phyloP scores from a whole-genome alignment of 2,113 vertebrate species.

The Sylvia atricapilla region DNA sequence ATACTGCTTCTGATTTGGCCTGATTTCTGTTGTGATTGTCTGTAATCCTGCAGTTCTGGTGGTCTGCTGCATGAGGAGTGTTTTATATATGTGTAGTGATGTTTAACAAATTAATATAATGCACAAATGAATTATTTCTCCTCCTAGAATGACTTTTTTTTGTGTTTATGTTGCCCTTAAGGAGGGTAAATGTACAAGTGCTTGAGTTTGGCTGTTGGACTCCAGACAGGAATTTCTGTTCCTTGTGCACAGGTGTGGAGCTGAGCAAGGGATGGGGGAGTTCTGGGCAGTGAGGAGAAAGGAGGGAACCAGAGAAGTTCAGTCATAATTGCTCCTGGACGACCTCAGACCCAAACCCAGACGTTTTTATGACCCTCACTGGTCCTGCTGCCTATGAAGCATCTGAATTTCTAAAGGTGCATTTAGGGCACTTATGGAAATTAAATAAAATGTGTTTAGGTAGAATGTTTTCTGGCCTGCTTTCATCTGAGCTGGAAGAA shows the following conservation, averaged over 20 bases:
- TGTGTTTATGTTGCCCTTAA: background rate
- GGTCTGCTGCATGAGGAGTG: background rate
- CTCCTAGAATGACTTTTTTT: background rate
- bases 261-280: background rate
- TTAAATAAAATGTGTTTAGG: background rate
- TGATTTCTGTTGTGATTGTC: background rate
- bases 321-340: background rate
- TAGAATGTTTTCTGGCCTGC: background rate
- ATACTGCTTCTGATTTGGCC: background rate
- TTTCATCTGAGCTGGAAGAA: background rate
- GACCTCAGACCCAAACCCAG: background rate
- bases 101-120: background rate
- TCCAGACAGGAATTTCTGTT: background rate
- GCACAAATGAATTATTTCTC: background rate
- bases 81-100: rapidly evolving
- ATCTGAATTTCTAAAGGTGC: background rate
- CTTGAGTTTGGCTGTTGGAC: background rate
- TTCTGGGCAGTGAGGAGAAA: background rate
- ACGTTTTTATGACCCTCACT: background rate
- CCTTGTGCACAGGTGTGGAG: background rate
- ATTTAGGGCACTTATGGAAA: background rate
- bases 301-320: background rate
- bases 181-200: background rate
- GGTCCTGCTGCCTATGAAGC: background rate
- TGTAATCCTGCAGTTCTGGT: background rate